Conservation (phyloP, 2,888 invertebrate genomes). For the Liodrosophila aerea region DNA sequence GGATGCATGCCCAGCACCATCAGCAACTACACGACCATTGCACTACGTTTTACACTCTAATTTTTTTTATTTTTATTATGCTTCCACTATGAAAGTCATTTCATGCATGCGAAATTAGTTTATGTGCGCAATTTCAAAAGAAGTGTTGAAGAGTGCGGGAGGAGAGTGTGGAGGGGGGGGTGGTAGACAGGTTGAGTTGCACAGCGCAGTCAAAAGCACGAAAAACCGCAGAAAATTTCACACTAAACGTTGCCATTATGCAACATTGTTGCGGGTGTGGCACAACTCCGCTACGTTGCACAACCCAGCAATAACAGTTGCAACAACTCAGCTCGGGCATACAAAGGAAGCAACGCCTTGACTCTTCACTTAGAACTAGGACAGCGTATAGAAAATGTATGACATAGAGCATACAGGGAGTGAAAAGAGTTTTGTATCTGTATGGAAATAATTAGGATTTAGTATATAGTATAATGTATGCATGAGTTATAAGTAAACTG, state of each 20-base stretch:
- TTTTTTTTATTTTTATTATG: constrained; percentile 1
- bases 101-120: constrained; percentile 76
- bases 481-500: no score
- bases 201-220: constrained; percentile 25
- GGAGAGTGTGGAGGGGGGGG: neutral
- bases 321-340: no score
- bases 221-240: constrained; percentile 60
- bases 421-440: no score
- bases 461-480: no score
- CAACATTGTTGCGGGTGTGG: constrained; percentile 61
- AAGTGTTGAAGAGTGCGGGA: constrained; percentile 17
- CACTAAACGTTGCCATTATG: constrained; percentile 71
- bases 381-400: no score
- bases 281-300: constrained; percentile 3
- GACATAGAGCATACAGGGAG: no score
- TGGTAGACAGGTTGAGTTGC: no score
- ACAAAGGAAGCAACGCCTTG: no score
- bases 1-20: constrained; percentile 47
- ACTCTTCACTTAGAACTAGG: no score
- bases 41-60: neutral
- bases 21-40: neutral
- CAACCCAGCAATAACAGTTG: neutral
- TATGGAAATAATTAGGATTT: no score
- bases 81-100: constrained; percentile 60
- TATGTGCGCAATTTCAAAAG: constrained; percentile 72